phyloP scores from a whole-genome alignment of 2,797 vertebrate species.

The Coregonus sp. region DNA sequence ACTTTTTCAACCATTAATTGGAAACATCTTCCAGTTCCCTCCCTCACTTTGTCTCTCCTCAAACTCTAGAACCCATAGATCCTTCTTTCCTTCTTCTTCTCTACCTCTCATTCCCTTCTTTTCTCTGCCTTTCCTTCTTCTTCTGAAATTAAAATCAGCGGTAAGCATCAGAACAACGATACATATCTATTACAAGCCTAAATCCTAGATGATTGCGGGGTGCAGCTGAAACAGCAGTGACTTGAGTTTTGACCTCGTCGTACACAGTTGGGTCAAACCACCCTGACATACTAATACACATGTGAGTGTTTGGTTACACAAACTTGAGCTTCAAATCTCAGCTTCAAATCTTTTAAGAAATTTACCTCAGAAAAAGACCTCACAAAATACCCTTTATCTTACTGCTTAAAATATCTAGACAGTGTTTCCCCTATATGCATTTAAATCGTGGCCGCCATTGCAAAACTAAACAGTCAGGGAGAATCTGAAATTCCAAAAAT shows the following conservation, averaged over 20 bases:
- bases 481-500: too few species aligned
- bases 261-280: conserved; percentile 16
- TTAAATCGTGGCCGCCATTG: too few species aligned
- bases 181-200: conserved; percentile 36
- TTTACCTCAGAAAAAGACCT: neutral
- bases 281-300: neutral
- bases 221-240: conserved; percentile 55
- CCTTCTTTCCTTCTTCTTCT: conserved; percentile 26
- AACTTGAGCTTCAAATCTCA: neutral
- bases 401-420: too few species aligned
- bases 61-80: conserved; percentile 46
- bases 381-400: neutral
- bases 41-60: conserved; percentile 24
- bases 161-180: conserved; percentile 47
- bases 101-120: conserved; percentile 13
- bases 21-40: conserved; percentile 58
- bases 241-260: conserved; percentile 18
- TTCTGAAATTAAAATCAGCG: conserved; percentile 51
- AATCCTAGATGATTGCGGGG: conserved; percentile 30
- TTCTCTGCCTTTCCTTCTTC: conserved; percentile 8
- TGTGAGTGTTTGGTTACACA: neutral
- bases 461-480: too few species aligned
- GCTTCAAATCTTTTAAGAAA: neutral
- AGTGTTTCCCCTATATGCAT: too few species aligned
- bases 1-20: conserved; percentile 57